A percentile compares a stretch with the other conserved stretches of the same genome.
These are phyloP conservation scores for Aphelenchoides besseyi DNA, from an alignment of 1,140 invertebrate genomes.

Conservation along the genomic window DNA sequence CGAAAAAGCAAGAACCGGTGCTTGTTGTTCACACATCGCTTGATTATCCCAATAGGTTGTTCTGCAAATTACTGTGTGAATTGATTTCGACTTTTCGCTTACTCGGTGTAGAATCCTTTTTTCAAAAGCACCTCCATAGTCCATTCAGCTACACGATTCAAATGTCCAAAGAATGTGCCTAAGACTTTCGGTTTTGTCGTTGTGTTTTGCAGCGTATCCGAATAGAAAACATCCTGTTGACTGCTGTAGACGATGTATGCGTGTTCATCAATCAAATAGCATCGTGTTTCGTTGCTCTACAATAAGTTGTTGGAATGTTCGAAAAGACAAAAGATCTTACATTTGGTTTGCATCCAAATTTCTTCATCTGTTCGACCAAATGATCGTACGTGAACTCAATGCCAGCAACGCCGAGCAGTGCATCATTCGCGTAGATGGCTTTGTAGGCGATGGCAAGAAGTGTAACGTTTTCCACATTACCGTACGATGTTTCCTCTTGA, in stretches of 20 bases:
- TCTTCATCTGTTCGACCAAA: constrained; percentile 45
- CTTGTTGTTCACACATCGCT: constrained; percentile 44
- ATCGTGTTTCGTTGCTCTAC: constrained; percentile 50
- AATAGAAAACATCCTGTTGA: constrained; percentile 48
- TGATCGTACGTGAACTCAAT: constrained; percentile 58
- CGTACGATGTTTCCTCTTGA: constrained; percentile 44
- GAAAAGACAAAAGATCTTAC: constrained; percentile 36
- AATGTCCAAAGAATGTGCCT: constrained; percentile 56
- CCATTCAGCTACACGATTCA: constrained; percentile 59
- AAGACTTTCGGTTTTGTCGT: constrained; percentile 33
- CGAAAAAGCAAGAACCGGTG: background rate
- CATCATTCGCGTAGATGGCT: constrained; percentile 55
- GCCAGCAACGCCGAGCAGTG: constrained; percentile 56
- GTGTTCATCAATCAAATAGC: constrained; percentile 59
- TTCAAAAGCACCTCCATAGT: constrained; percentile 58
- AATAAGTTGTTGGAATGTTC: too few species aligned
- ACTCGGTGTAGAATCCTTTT: constrained; percentile 58
- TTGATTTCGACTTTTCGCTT: constrained; percentile 17
- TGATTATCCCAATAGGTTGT: constrained; percentile 44
- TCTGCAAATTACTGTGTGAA: constrained; percentile 31
- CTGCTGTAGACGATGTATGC: constrained; percentile 59
- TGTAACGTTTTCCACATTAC: constrained; percentile 55
- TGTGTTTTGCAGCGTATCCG: constrained; percentile 30
- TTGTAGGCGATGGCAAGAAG: constrained; percentile 54
- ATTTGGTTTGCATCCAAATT: constrained; percentile 54